phyloP scores from a whole-genome alignment of 2,888 invertebrate genomes.

The Drosophila buzzatii region DNA sequence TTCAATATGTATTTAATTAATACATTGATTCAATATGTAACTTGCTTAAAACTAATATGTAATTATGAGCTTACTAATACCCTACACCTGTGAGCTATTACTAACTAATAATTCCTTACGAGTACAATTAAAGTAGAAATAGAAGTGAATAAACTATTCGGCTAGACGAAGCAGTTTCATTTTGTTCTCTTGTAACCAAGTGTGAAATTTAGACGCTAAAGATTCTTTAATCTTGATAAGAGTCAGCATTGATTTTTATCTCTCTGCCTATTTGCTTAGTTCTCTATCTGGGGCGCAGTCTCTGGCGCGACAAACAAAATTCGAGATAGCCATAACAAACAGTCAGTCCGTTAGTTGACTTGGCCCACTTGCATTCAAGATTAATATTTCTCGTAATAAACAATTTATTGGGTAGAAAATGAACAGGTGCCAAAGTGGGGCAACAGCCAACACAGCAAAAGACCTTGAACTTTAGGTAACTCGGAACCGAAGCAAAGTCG shows the following conservation, averaged over 20 bases:
- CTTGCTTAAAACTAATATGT: not conserved
- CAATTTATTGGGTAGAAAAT: constrained; percentile 60
- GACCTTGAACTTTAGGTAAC: constrained; percentile 7
- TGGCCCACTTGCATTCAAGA: constrained; percentile 7
- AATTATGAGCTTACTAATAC: not conserved
- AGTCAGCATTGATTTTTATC: constrained; percentile 66
- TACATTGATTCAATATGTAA: not conserved
- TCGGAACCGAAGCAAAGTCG: constrained; percentile 32
- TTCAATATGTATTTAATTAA: not conserved
- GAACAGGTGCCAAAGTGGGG: constrained; percentile 58
- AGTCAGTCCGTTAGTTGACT: constrained; percentile 19
- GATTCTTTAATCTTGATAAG: constrained; percentile 11
- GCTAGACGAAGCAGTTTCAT: not conserved
- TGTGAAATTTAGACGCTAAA: constrained; percentile 7
- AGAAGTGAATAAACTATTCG: not conserved
- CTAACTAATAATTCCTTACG: not conserved
- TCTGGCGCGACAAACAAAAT: constrained; percentile 39
- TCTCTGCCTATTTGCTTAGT: constrained; percentile 39
- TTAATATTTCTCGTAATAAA: constrained; percentile 22
- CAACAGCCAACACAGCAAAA: not conserved
- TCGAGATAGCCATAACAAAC: constrained; percentile 43
- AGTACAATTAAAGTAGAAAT: not conserved
- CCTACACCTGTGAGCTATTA: not conserved
- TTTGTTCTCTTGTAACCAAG: not conserved
- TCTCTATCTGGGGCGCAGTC: constrained; percentile 19